A percentile compares a stretch with the other conserved stretches of the same genome.
phyloP scores from a whole-genome alignment of 2,113 vertebrate genomes.

The Mus spicilegus region DNA sequence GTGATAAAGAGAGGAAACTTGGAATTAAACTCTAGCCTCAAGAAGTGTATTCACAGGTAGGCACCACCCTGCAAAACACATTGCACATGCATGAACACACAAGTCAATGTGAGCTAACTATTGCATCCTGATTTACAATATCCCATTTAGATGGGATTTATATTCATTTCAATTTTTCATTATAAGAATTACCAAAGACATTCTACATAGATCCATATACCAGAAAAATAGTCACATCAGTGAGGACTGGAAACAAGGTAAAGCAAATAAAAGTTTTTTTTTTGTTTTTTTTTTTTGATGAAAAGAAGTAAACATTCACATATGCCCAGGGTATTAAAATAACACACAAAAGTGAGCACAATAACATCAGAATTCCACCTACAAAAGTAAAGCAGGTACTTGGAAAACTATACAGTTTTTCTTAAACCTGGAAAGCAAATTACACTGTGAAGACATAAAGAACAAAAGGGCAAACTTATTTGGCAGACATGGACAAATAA shows the following conservation, averaged over 20 bases:
- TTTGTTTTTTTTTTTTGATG: not conserved
- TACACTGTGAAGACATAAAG: not conserved
- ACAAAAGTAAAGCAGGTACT: not conserved
- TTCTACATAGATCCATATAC: not conserved
- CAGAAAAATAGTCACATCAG: not conserved
- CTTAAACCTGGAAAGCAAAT: not conserved
- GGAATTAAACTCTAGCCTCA: not conserved
- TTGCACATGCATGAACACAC: not conserved
- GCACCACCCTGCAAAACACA: not conserved
- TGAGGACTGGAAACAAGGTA: not conserved
- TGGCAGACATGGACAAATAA: not conserved
- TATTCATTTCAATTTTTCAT: not conserved
- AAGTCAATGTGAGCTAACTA: not conserved
- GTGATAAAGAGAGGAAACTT: not conserved
- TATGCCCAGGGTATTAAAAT: not conserved
- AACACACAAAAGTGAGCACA: not conserved
- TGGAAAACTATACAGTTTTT: not conserved
- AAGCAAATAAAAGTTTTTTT: not conserved
- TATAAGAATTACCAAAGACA: not conserved
- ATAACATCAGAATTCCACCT: not conserved
- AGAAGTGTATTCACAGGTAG: too few species aligned
- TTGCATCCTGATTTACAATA: not conserved
- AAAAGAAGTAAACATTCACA: not conserved
- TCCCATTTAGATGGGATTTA: not conserved
- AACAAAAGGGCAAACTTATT: not conserved